A percentile compares a stretch with the other conserved stretches of the same genome.
Conservation (phyloP, 2,797 vertebrate species). For the Mormyrus proboscirostris region DNA sequence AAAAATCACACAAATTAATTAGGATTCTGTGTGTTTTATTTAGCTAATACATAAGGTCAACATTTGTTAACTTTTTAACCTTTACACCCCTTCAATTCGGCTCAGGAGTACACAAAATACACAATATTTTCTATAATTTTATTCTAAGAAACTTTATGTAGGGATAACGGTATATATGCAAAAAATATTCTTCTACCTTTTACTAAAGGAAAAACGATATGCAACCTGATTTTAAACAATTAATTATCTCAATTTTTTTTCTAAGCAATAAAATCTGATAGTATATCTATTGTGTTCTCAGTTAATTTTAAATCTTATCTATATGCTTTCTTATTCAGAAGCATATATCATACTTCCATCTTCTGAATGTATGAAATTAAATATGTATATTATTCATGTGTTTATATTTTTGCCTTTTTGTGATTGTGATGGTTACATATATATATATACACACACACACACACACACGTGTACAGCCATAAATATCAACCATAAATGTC, state of each 20-base stretch:
- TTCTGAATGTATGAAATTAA: not conserved
- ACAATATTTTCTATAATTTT: not conserved
- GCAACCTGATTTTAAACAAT: not conserved
- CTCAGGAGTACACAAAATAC: not conserved
- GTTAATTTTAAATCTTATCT: not conserved
- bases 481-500: not conserved
- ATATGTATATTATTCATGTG: not conserved
- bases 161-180: not conserved
- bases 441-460: too few relatives aligned
- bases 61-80: not conserved
- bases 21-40: not conserved
- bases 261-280: not conserved
- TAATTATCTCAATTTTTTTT: not conserved
- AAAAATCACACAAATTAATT: not conserved
- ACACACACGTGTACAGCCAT: not conserved
- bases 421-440: not conserved
- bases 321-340: not conserved
- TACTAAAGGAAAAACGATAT: not conserved
- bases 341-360: not conserved
- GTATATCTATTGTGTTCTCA: not conserved
- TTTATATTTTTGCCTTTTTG: not conserved
- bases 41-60: not conserved
- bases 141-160: not conserved
- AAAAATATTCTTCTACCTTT: not conserved
- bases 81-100: not conserved